A percentile compares a stretch with the other conserved stretches of the same genome.
These are phyloP conservation scores for Trichogramma dendrolimi DNA, from an alignment of 2,888 invertebrate genomes.

Conservation along the genomic window DNA sequence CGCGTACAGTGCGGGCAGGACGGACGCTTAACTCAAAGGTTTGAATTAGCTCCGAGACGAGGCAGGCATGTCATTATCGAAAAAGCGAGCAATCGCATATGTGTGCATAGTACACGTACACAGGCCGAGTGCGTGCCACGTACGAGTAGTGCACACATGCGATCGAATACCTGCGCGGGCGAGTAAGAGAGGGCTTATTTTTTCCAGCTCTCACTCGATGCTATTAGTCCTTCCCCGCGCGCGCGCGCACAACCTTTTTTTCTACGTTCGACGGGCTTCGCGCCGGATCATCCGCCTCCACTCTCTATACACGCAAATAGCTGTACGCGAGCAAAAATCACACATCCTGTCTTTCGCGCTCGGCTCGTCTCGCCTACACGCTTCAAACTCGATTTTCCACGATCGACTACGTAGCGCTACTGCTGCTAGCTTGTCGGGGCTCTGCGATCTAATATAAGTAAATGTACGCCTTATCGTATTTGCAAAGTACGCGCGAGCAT, in stretches of 20 bases:
- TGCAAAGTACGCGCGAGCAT: too few relatives aligned
- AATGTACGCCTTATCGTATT: too few relatives aligned
- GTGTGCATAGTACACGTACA: too few relatives aligned
- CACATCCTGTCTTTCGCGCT: neutral
- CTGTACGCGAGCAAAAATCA: constrained; percentile 10
- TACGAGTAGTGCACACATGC: neutral
- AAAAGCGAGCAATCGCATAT: too few relatives aligned
- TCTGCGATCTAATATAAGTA: neutral
- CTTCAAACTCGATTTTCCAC: constrained; percentile 8
- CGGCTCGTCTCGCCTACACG: neutral
- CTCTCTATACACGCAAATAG: too few relatives aligned
- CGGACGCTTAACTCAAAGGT: constrained; percentile 24
- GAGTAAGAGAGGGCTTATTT: constrained; percentile 12
- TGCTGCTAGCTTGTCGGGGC: neutral
- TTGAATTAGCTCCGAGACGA: constrained; percentile 29
- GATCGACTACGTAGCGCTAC: neutral
- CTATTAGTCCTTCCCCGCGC: neutral
- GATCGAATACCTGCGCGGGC: constrained; percentile 11
- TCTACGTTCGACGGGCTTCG: too few relatives aligned
- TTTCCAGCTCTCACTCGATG: neutral
- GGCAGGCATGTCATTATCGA: constrained; percentile 32
- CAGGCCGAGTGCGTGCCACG: too few relatives aligned
- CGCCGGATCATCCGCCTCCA: too few relatives aligned
- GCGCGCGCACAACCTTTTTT: too few relatives aligned
- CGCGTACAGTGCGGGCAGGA: too few relatives aligned